phyloP scores from a whole-genome alignment of 2,888 invertebrate genomes.

The Encarsia formosa region DNA sequence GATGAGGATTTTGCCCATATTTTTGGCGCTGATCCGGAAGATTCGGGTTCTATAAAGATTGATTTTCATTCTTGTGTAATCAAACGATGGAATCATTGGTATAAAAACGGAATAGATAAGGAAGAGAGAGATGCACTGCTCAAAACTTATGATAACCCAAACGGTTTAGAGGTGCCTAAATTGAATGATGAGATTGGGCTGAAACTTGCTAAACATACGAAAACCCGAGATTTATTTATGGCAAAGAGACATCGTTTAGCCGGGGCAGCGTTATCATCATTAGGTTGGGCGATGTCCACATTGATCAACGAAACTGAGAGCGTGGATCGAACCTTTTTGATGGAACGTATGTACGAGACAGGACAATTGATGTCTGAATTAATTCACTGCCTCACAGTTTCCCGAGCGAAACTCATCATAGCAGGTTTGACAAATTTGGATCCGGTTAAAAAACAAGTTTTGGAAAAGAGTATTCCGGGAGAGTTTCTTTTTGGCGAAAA shows the following conservation, averaged over 20 bases:
- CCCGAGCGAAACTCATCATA: constrained; percentile 15
- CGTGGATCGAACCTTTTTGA: background rate
- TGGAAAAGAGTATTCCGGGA: constrained; percentile 18
- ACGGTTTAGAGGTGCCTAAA: background rate
- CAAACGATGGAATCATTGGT: background rate
- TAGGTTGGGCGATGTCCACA: background rate
- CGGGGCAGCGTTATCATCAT: background rate
- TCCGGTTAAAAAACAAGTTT: background rate
- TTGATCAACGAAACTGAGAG: background rate
- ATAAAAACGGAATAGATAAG: background rate
- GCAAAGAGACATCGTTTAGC: background rate
- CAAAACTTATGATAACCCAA: background rate
- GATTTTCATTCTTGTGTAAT: background rate
- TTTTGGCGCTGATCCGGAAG: background rate
- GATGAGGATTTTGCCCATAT: background rate
- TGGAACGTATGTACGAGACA: background rate
- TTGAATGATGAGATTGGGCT: background rate
- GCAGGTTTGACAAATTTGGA: constrained; percentile 18
- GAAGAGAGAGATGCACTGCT: background rate
- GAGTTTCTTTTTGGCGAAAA: constrained; percentile 15
- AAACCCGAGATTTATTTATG: background rate
- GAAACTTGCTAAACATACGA: background rate
- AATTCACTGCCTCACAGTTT: background rate
- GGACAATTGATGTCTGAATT: background rate
- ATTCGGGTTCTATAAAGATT: background rate